A percentile compares a stretch with the other conserved stretches of the same genome.
Evolutionary conservation across 2,888 invertebrate species (phyloP).

Genomic region (Eucera pruinosa): DNA sequence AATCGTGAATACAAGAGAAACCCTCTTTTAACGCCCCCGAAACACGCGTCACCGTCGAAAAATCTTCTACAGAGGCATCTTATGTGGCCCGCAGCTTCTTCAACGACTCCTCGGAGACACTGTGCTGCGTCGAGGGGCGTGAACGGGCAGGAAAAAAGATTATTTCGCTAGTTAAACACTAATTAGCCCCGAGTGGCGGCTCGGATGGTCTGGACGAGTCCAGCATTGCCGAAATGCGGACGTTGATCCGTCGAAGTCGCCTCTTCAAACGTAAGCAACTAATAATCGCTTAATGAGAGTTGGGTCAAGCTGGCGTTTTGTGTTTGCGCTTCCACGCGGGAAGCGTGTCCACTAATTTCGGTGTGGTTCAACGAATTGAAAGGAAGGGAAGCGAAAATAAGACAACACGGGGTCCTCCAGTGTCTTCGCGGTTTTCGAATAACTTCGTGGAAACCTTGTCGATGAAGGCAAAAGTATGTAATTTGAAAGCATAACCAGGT

Average conservation of each 20-base stretch:
- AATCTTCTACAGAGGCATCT: neutral
- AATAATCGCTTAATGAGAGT: conserved; percentile 37
- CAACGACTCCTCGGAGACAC: conserved; percentile 46
- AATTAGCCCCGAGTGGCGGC: conserved; percentile 66
- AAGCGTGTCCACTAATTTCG: neutral
- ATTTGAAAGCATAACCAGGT: neutral
- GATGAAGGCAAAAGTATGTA: neutral
- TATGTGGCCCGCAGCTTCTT: conserved; percentile 29
- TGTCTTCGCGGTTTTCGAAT: neutral
- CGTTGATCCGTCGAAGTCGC: conserved; percentile 56
- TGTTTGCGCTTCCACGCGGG: conserved; percentile 7
- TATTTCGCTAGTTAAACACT: conserved; percentile 71
- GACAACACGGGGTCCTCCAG: too few relatives aligned
- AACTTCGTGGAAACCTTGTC: neutral
- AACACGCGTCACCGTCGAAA: conserved; percentile 3
- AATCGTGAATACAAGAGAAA: neutral
- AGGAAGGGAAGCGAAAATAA: too few relatives aligned
- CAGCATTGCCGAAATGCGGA: conserved; percentile 50
- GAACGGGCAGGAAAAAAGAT: conserved; percentile 57
- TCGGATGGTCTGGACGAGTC: conserved; percentile 48
- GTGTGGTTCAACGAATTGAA: neutral
- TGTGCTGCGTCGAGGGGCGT: conserved; percentile 61
- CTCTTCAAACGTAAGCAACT: conserved; percentile 5
- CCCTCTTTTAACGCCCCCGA: neutral
- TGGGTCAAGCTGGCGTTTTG: conserved; percentile 12